phyloP scores from a whole-genome alignment of 2,113 vertebrate species.

The Ahaetulla prasina region DNA sequence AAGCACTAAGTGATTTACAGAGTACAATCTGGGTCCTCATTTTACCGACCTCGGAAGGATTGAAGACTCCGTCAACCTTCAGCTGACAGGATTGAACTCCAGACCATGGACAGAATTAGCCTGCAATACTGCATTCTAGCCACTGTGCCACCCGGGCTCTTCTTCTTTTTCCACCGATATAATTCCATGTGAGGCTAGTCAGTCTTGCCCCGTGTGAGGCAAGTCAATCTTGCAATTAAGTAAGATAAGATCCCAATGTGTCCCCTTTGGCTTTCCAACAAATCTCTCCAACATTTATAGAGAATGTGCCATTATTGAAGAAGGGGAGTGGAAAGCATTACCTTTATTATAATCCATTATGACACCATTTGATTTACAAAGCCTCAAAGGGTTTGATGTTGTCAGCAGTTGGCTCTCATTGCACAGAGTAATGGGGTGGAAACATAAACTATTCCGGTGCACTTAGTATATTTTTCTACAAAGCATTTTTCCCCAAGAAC shows the following conservation, averaged over 20 bases:
- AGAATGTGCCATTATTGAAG: slow-evolving; percentile 1
- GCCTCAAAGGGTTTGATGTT: slow-evolving; percentile 31
- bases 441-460: slow-evolving; percentile 34
- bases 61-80: neutral
- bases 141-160: neutral
- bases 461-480: slow-evolving; percentile 48
- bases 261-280: neutral
- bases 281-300: neutral
- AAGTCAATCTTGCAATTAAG: neutral
- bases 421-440: slow-evolving; percentile 44
- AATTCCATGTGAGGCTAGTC: neutral
- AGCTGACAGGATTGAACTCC: neutral
- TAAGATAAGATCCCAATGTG: neutral
- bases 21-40: neutral
- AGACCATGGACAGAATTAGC: neutral
- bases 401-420: slow-evolving; percentile 46
- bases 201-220: neutral
- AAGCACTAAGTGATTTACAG: neutral
- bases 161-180: neutral
- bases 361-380: slow-evolving; percentile 30
- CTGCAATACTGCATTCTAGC: neutral
- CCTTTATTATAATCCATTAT: neutral
- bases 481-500: slow-evolving; percentile 52
- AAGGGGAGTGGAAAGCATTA: neutral
- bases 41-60: neutral